Evolutionary conservation across 2,888 invertebrate genomes (phyloP), one percentile per base, ranked within the genome.

Genomic region (Holacanthella duospinosa): DNA sequence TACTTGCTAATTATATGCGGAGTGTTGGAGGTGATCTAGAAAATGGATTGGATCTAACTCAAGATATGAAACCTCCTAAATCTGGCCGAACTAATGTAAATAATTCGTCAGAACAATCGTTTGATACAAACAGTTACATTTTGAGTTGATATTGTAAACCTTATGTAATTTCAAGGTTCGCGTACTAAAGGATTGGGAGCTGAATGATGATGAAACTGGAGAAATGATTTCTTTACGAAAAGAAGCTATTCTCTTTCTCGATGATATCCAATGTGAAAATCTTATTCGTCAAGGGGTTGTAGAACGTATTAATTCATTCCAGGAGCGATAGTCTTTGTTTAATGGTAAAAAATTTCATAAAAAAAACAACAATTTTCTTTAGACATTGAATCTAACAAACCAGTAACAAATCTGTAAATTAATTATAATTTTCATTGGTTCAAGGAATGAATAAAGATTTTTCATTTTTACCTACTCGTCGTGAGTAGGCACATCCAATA

Each of bases 141-240:
- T n/a, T n/a, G n/a, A n/a, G n/a, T n/a, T n/a, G n/a, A n/a, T n/a
- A n/a, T n/a, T n/a, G n/a, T n/a, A n/a, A n/a, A n/a, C n/a, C n/a
- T n/a, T n/a, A n/a, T n/a, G n/a, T n/a, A 27, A 26, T 28, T 64
- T 60, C 28, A 68, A 84, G 82, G 85, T 85, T 1, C 81, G 90
- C 21, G 95, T 94, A 76, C 75, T 93, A 55, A 81, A 84, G 55
- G 93, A 97, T 77, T 93, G 93, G 78, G 97, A 97, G 0, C 93
- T 90, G 76, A 85, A 93, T 73, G 96, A 96, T 78, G 81, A 95
- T 12, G 92, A 91, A 73, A 91, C 93, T 79, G 97, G 96, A n/a
- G 89, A 89, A 75, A 84, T 89, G 3, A 84, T 97, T 26, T 82
- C 87, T 69, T 80, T 97, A 25, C 93, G 89, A 77, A 91, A 90